Evolutionary conservation across 2,888 invertebrate species (phyloP), one percentile per base, ranked within the genome.

Genomic region (Cremastobaeus sp.): DNA sequence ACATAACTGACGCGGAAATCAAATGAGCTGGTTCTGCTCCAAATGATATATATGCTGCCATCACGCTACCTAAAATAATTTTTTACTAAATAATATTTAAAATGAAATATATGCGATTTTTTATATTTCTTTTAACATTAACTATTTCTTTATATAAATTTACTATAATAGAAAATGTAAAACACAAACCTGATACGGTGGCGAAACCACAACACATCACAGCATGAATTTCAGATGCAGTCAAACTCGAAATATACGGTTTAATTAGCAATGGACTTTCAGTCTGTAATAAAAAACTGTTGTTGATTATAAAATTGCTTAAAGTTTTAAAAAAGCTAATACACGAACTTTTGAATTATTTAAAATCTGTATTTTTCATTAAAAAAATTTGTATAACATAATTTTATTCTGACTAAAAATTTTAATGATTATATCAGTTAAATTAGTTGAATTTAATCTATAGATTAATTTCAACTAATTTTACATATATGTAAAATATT

Each of bases 161-260:
- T 25, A 25, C 25, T 6, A 25, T 25, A 8, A 25, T 25, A 25
- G 25, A 25, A 25, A 25, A 6, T 4, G 4, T 25, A 25, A 25
- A 25, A 25, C 11, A 18, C 9, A 21, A 21, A 90, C 95, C 96
- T 32, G 98, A 97, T 5, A 98, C 97, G 0, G 97, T 96, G 0
- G 98, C 96, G 88, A 98, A 98, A 2, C 98, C 98, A 0, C 96
- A 95, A 0, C 95, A 92, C 95, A 98, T 95, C 9, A 99, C 91
- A 0, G 97, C 93, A 86, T 98, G 97, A 0, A 99, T 88, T 89
- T 99, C 99, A 0, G 97, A 98, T 20, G 92, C 91, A 0, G 99
- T 99, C 85, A 99, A 90, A 69, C 92, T 88, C n/a, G 90, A 86
- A 6, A 99, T 88, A 81, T 97, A 98, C 0, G 98, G 97, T 81